A percentile compares a stretch with the other conserved stretches of the same genome.
phyloP scores from a whole-genome alignment of 2,888 invertebrate species.

The Rhodophaea formosa region DNA sequence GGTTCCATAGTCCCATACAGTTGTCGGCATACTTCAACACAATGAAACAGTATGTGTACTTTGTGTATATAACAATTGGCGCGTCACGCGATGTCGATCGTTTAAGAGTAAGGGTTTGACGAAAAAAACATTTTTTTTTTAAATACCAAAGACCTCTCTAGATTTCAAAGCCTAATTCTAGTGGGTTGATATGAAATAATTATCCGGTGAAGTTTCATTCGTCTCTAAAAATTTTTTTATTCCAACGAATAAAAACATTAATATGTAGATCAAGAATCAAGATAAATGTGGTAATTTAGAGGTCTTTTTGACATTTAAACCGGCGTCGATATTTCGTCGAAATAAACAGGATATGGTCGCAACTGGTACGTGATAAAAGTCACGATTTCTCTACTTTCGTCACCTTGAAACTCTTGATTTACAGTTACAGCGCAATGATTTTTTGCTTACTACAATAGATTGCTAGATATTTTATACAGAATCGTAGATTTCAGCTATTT shows the following conservation, averaged over 20 bases:
- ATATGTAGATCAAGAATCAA: not conserved
- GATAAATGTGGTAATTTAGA: slow-evolving; percentile 3
- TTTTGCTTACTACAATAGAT: slow-evolving; percentile 9
- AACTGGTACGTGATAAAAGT: slow-evolving; percentile 22
- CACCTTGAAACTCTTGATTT: slow-evolving; percentile 24
- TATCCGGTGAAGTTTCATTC: too few species aligned
- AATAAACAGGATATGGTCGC: slow-evolving; percentile 10
- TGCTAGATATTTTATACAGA: not conserved
- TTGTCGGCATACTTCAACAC: slow-evolving; percentile 49
- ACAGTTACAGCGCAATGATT: slow-evolving; percentile 14
- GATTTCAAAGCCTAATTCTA: too few species aligned
- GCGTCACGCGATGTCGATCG: slow-evolving; percentile 15
- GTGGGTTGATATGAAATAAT: too few species aligned
- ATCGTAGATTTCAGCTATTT: not conserved
- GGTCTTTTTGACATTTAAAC: not conserved
- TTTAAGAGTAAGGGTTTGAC: not conserved
- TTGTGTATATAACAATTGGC: slow-evolving; percentile 25
- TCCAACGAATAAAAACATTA: not conserved
- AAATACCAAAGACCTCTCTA: too few species aligned
- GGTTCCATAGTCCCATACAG: slow-evolving; percentile 46
- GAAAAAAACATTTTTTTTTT: too few species aligned
- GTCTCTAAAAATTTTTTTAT: not conserved
- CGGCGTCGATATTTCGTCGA: slow-evolving; percentile 5
- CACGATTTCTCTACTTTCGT: slow-evolving; percentile 31
- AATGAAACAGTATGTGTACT: slow-evolving; percentile 39